Evolutionary conservation across 2,888 invertebrate species (phyloP), one percentile per base, ranked within the genome.

Genomic region (Stratiomys singularior): DNA sequence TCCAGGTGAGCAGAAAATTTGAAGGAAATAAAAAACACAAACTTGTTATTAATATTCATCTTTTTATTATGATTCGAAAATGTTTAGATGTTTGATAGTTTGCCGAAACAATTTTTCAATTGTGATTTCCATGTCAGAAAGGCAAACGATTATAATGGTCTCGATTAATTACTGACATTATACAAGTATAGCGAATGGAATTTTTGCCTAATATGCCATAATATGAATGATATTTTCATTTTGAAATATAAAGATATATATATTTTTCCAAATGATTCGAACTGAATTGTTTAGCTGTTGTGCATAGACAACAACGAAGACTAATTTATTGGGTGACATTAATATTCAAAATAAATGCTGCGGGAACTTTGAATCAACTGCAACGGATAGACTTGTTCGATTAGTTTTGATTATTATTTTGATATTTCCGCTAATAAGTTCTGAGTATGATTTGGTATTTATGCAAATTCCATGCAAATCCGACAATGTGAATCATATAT

Each of bases 191-290:
- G 15, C 23, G 37, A 58, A 23, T 60, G 27, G 44, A 11, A 58
- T 74, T 72, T 52, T 28, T 72, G 25, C n/a, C 44, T 52, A 72
- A 72, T 52, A 28, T 52, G 46, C 56, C 23, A 15, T 58, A 74
- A 74, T 74, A 23, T 23, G 58, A 74, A 58, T 74, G 74, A 74
- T 74, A 74, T 74, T 74, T 74, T 74, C 58, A 74, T 74, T 74
- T 74, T 44, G 37, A 58, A 72, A 52, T 56, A 27, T 23, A 25
- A n/a, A n/a, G n/a, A n/a, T n/a, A n/a, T n/a, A n/a, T n/a, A n/a
- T n/a, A n/a, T n/a, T n/a, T 60, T 60, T 60, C 23, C 7, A 25
- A 21, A 60, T 25, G 25, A 60, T 60, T 60, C 23, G 5, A 1
- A 23, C 21, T 1, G 60, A 13, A 60, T 52, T 52, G 15, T 52